Evolutionary conservation across 1,140 invertebrate species (phyloP), one percentile per base, ranked within the genome.

Genomic region (Diachasmimorpha longicaudata): DNA sequence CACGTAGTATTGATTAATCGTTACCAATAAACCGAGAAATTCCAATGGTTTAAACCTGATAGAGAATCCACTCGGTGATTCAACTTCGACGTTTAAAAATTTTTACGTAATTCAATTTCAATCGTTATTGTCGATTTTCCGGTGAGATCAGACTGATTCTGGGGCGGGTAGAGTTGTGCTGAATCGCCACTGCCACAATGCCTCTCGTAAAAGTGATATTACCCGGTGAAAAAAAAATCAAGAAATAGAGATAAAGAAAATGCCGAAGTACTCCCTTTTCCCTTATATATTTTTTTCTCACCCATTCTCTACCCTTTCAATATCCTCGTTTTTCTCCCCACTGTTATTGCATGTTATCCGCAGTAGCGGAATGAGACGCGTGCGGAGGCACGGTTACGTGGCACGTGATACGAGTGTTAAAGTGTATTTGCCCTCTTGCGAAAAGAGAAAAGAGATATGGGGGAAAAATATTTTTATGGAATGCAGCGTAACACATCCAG

Each of bases 101-200:
- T 52, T 52, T 52, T 16, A 16, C 48, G 48, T 52, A 52, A 52
- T 52, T 52, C 48, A 52, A 52, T 52, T 52, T 52, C 48, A 3
- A n/a, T 52, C 5, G 42, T 71, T 19, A 48, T 48, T 70, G 25
- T 44, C 23, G 70, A 70, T 70, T 70, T 70, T 39, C 16, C 69
- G 36, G 44, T 39, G 42, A 71, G 70, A 71, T 71, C 48, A 23
- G n/a, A 52, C 13, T 42, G 39, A 9, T 19, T 10, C 6, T 9
- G n/a, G 5, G 14, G 48, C 14, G 48, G 2, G 10, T 1, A 21
- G 10, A 19, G 70, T 42, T 25, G 48, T 71, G 58, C 58, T 63
- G 58, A 63, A 63, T 63, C 58, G 19, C 23, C 58, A 63, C 8
- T 4, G 9, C 21, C 58, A 23, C 58, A 63, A 63, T 63, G 58